Base-by-base conservation (phyloP, 1,140 invertebrate species). In the Drosophila elegans region DNA sequence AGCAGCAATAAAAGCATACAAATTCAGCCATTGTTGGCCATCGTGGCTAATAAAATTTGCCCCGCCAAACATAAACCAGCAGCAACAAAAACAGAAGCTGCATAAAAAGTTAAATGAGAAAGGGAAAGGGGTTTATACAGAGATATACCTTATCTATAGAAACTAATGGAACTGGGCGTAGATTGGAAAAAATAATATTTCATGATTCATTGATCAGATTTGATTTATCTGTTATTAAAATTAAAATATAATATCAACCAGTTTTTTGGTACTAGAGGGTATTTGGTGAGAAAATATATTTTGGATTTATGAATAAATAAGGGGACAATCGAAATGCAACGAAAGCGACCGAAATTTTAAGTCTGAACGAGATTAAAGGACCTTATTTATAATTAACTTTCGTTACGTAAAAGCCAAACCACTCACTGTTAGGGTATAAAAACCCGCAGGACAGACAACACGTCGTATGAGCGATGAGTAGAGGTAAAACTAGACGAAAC, bases 1-100 rank as follows among this genome's bases (percentile, higher is more conserved):
- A 73, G 54, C 36, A 48, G 54, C 39, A 78, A 88, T 82, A 79
- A 83, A 88, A 86, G 74, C 54, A 79, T 74, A 88, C 83, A 88
- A 88, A 88, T 89, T 89, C 72, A 79, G 62, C 49, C 83, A 88
- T 89, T 88, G 75, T 78, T 86, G 66, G 84, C 60, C 68, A 72
- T 72, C 25, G 68, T 63, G 66, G 67, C 76, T 80, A 83, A 88
- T 88, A 88, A 88, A 88, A 88, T 80, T 57, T 64, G 68, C 51
- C 29, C 64, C 27, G 13, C n/a, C 27, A 48, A 38, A 39, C 64
- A 83, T 89, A 83, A 88, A 80, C 52, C 44, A 41, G 36, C 25
- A 55, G 39, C 39, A 66, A 53, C 39, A 66, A 53, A 55, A 69
- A 56, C 67, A 49, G 64, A 69, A 71, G 64, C 64, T 57, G 67